Base-by-base conservation (phyloP, 2,113 vertebrate genomes). In the Pedionomus torquatus region DNA sequence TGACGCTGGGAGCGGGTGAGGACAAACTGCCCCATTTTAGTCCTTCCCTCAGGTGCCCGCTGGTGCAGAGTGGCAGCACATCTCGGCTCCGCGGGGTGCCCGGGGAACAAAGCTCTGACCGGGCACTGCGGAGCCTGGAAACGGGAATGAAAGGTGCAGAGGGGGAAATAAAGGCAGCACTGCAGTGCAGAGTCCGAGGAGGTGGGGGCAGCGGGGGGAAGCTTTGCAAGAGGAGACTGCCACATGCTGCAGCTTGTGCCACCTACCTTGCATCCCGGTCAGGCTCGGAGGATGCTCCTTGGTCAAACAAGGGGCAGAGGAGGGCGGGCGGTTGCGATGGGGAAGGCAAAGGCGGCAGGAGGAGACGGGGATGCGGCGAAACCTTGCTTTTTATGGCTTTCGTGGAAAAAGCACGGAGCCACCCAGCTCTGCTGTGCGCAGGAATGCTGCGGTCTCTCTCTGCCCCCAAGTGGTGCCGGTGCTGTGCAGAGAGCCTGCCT, bases 391-490 rank as follows among this genome's bases (percentile, higher is more conserved):
- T 46, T 35, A 10, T 51, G 57, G 68, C 81, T 58, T 19, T 37
- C 1, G 1, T 33, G 37, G 87, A 52, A 75, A 31, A 65, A 31
- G 24, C 0, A 15, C 74, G 61, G 82, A 95, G 60, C 77, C 78
- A 52, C 15, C 37, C 49, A 17, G 63, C 39, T 79, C 13, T 5
- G 70, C 92, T 37, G 66, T 4, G 7, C 20, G 10, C 60, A 58
- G 55, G 55, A 17, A 81, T 91, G 81, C 79, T 4, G 61, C 31
- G 3, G 92, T 96, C 89, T 94, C 58, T 52, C 81, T 95, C 97
- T 97, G 97, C 97, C 97, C 95, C 91, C 97, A 95, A 89, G 97
- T 91, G 97, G 97, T 89, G 41, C 68, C 2, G 3, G 16, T 1
- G 6, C 8, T 6, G 13, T n/a, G 76, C 1, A 2, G 66, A 89